Evolutionary conservation across 2,888 invertebrate genomes (phyloP), one percentile per base, ranked within the genome.

Genomic region (Chalcis sispes): DNA sequence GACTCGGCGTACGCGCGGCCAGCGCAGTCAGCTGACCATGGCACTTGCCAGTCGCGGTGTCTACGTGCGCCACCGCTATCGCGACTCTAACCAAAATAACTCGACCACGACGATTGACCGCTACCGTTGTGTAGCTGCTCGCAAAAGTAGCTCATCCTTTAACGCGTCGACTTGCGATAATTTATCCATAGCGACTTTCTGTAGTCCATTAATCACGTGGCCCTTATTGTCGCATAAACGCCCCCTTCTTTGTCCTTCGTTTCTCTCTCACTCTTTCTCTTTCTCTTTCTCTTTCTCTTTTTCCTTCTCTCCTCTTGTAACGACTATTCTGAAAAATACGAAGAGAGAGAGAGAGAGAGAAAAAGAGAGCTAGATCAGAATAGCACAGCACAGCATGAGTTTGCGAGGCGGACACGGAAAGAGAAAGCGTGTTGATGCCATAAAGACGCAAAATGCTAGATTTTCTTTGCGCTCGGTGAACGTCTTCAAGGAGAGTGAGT

Each of bases 201-300:
- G 13, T 42, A 42, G 2, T 48, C 48, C 23, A 29, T 61, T 29
- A 20, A 61, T 61, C 62, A 50, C 64, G 64, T 64, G 64, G 48
- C 48, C 32, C 48, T 64, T 50, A 67, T 27, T 48, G 50, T 50
- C 50, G 65, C 32, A 40, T 27, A 50, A 13, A 67, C 59, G 59
- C 69, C 69, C 69, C 69, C 15, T 46, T 18, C 10, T 42, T 5
- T 8, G n/a, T 4, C 5, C 23, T 52, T 1, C 10, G 15, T 52
- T 10, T 52, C 15, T 46, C 29, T n/a, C 46, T 23, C 13, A 25
- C 23, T 52, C 64, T 7, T 42, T 29, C 32, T 13, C 7, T 29
- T 1, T 36, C 15, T 46, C 29, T n/a, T 56, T 23, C 13, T 25
- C 23, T 52, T 58, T 7, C 48, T 29, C 15, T 46, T 42, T n/a